Percentiles rank a stretch among this genome's conserved stretches.
Conservation (phyloP, 2,888 invertebrate genomes). For the Ophraella communa region DNA sequence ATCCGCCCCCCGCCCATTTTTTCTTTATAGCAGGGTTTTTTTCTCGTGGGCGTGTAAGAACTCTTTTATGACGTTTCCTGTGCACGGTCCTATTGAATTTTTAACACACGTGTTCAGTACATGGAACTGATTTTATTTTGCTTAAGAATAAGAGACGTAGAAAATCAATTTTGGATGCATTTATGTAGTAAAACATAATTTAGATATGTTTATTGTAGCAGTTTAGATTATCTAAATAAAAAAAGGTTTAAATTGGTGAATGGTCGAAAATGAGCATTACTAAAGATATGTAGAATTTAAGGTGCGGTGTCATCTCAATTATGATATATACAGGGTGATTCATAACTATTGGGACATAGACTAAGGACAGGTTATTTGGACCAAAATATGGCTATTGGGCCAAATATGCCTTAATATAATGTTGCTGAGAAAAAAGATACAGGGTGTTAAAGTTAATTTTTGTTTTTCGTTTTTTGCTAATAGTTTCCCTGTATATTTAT, state of each 20-base stretch:
- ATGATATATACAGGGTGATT: too few species aligned
- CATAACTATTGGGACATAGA: too few species aligned
- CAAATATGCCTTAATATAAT: too few species aligned
- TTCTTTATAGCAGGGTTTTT: conserved; percentile 24
- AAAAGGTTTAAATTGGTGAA: background rate
- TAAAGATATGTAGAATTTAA: too few species aligned
- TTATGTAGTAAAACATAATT: background rate
- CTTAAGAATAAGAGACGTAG: background rate
- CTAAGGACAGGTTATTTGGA: too few species aligned
- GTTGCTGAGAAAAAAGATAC: too few species aligned
- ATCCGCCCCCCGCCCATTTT: conserved; percentile 19
- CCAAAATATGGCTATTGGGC: too few species aligned
- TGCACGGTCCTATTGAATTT: conserved; percentile 15
- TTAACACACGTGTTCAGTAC: conserved; percentile 4
- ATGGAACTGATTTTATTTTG: conserved; percentile 7
- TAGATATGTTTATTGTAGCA: background rate
- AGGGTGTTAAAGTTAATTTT: too few species aligned
- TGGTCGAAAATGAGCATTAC: too few species aligned
- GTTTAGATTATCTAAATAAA: background rate
- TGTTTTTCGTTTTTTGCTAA: too few species aligned
- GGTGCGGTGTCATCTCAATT: too few species aligned
- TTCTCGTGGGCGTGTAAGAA: conserved; percentile 24
- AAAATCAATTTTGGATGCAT: conserved; percentile 1
- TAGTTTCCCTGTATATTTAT: too few species aligned
- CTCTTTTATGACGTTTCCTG: conserved; percentile 28